Percentiles rank a stretch among this genome's conserved stretches.
Conservation (phyloP, 2,888 invertebrate genomes). For the Ryuthela nishihirai region DNA sequence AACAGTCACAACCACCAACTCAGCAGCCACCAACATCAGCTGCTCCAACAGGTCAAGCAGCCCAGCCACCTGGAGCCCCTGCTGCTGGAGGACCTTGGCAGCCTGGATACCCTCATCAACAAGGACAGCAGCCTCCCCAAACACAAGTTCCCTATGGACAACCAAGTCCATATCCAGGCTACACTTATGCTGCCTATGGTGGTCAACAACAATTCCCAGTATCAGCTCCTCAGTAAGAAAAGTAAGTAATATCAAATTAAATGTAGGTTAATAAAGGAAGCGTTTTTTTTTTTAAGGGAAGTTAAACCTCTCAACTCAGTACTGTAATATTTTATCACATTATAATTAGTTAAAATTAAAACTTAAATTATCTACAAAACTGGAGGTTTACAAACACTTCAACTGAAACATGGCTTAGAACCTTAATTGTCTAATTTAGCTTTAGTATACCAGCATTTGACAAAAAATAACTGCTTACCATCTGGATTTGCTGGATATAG, state of each 20-base stretch:
- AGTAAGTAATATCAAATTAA: no score
- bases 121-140: slow-evolving; percentile 24
- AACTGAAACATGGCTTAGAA: no score
- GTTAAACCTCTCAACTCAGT: background rate
- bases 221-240: slow-evolving; percentile 15
- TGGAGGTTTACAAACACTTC: no score
- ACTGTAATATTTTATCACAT: no score
- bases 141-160: slow-evolving; percentile 31
- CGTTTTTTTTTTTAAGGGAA: no score
- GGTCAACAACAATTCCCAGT: slow-evolving; percentile 23
- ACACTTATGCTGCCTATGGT: slow-evolving; percentile 29
- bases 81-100: slow-evolving; percentile 23
- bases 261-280: no score
- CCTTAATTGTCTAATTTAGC: no score
- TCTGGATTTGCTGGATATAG: no score
- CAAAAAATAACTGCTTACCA: no score
- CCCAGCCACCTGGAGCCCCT: slow-evolving; percentile 16
- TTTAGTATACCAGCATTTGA: no score
- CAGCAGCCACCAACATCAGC: background rate
- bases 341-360: no score
- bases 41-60: slow-evolving; percentile 2
- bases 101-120: slow-evolving; percentile 24
- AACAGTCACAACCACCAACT: background rate
- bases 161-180: slow-evolving; percentile 30
- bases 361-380: no score